phyloP scores from a whole-genome alignment of 2,888 invertebrate genomes.

The Phengaris alcon region DNA sequence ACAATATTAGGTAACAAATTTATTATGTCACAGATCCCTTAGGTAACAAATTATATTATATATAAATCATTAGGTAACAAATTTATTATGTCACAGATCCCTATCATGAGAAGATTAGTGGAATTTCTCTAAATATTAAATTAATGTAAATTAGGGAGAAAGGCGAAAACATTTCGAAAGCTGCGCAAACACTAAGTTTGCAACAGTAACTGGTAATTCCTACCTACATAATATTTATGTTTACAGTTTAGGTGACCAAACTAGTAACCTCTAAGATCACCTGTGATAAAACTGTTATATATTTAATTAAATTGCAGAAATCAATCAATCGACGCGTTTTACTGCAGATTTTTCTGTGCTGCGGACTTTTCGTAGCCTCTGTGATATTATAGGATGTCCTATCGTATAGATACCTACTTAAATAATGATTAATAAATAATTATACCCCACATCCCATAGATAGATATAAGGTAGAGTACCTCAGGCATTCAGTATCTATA shows the following conservation, averaged over 20 bases:
- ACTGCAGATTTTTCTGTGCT: too few species aligned
- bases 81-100: background rate
- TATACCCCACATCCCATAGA: too few species aligned
- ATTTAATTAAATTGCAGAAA: too few species aligned
- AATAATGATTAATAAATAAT: too few species aligned
- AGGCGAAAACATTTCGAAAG: slow-evolving; percentile 39
- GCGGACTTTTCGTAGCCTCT: too few species aligned
- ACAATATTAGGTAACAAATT: background rate
- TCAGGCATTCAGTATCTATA: too few species aligned
- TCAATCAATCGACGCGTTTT: too few species aligned
- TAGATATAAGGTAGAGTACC: too few species aligned
- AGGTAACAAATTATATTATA: too few species aligned
- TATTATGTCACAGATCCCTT: slow-evolving; percentile 2
- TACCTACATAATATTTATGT: background rate
- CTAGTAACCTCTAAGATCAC: background rate
- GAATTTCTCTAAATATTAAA: slow-evolving; percentile 31
- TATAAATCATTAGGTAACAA: background rate
- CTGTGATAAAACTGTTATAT: background rate
- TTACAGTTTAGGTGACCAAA: background rate
- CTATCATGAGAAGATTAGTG: slow-evolving; percentile 7
- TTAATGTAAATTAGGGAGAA: slow-evolving; percentile 41
- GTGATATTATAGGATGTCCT: too few species aligned
- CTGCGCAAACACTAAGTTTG: slow-evolving; percentile 36
- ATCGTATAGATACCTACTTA: too few species aligned
- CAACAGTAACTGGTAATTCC: slow-evolving; percentile 32